phyloP scores from a whole-genome alignment of 2,113 vertebrate genomes.

The Archilochus colubris region DNA sequence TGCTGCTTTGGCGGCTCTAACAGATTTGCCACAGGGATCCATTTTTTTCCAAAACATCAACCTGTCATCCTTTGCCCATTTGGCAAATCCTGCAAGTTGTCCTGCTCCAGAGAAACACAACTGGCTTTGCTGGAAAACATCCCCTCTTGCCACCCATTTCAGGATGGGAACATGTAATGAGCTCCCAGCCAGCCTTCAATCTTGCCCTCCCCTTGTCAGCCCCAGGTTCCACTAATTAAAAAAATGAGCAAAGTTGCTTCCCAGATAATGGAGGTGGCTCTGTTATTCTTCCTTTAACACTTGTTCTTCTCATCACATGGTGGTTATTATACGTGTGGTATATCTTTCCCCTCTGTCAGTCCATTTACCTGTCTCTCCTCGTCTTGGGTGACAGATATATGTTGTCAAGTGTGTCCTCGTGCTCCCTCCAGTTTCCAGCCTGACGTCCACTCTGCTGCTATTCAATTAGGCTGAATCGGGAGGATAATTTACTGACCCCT shows the following conservation, averaged over 20 bases:
- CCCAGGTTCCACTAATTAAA: slow-evolving; percentile 9
- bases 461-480: slow-evolving; percentile 66
- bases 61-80: background rate
- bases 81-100: slow-evolving; percentile 7
- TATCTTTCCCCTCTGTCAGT: background rate
- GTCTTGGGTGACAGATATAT: background rate
- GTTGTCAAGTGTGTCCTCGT: slow-evolving; percentile 29
- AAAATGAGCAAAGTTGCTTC: slow-evolving; percentile 13
- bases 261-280: background rate
- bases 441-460: slow-evolving; percentile 36
- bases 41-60: background rate
- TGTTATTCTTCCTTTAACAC: background rate
- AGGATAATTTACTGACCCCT: slow-evolving; percentile 59
- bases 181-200: background rate
- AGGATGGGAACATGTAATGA: background rate
- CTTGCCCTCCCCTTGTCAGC: background rate
- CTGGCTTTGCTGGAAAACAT: background rate
- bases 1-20: background rate
- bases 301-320: slow-evolving; percentile 11
- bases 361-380: slow-evolving; percentile 34
- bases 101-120: slow-evolving; percentile 7
- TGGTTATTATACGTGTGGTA: slow-evolving; percentile 8
- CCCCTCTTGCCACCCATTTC: background rate
- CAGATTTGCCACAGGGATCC: background rate
- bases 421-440: background rate